Conservation (phyloP, 2,888 invertebrate genomes). For the Apamea anceps region DNA sequence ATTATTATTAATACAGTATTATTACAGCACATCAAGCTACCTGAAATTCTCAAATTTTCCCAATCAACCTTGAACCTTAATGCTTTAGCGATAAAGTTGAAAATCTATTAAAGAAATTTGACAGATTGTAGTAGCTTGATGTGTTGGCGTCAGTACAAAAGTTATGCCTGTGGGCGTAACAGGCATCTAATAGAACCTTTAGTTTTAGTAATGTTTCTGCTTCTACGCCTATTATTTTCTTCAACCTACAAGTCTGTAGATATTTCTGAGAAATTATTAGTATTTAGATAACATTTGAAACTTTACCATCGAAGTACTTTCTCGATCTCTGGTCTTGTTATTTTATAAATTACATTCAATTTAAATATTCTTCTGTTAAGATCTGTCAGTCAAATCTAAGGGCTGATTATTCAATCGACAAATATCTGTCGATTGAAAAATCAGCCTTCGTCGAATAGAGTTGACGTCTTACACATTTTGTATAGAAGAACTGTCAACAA, state of each 20-base stretch:
- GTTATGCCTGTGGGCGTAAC: not conserved
- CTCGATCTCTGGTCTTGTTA: slow-evolving; percentile 11
- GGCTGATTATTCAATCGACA: too few species aligned
- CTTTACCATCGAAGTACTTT: not conserved
- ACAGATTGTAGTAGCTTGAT: too few species aligned
- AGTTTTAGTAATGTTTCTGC: not conserved
- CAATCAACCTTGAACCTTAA: too few species aligned
- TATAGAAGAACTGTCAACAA: too few species aligned
- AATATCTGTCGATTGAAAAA: too few species aligned
- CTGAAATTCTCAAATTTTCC: too few species aligned
- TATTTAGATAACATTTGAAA: not conserved
- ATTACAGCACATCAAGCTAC: too few species aligned
- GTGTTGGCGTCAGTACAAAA: not conserved
- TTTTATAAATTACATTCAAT: slow-evolving; percentile 26
- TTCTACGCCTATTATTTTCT: not conserved
- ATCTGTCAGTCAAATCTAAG: slow-evolving; percentile 8
- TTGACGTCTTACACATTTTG: too few species aligned
- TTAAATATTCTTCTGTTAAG: slow-evolving; percentile 8
- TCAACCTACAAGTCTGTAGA: not conserved
- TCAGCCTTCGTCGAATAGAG: too few species aligned
- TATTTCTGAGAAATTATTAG: slow-evolving; percentile 17
- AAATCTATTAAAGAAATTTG: too few species aligned
- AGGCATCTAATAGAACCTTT: not conserved
- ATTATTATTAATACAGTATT: too few species aligned
- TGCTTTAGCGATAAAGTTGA: too few species aligned